These are phyloP conservation scores for Apamea crenata DNA, from an alignment of 2,888 invertebrate species.

Conservation along the genomic window DNA sequence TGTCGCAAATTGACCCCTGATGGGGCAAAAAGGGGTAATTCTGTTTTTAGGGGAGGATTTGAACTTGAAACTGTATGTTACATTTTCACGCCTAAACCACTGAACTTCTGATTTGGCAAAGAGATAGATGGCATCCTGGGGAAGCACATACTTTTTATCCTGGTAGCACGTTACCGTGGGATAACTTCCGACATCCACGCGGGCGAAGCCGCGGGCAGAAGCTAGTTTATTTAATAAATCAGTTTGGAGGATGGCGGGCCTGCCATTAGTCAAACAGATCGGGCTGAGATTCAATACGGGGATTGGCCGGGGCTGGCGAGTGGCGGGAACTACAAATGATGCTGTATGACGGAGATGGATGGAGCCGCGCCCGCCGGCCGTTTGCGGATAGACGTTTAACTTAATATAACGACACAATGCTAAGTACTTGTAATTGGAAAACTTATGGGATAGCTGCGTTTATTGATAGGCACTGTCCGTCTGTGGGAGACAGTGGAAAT, in stretches of 20 bases:
- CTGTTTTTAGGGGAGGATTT: too few relatives aligned
- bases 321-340: conserved; percentile 79
- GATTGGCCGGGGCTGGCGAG: conserved; percentile 75
- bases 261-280: conserved; percentile 83
- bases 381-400: conserved; percentile 72
- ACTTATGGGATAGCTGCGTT: conserved; percentile 51
- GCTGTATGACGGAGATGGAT: conserved; percentile 86
- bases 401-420: conserved; percentile 72
- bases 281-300: conserved; percentile 78
- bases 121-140: too few relatives aligned
- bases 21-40: too few relatives aligned
- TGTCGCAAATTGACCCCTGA: too few relatives aligned
- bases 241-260: conserved; percentile 78
- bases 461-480: conserved; percentile 33
- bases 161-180: too few relatives aligned
- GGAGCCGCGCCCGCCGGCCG: conserved; percentile 53
- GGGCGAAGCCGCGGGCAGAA: too few relatives aligned
- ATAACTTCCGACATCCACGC: too few relatives aligned
- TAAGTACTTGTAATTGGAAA: conserved; percentile 65
- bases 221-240: conserved; percentile 89
- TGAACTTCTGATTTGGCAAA: too few relatives aligned
- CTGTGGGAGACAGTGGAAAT: conserved; percentile 11
- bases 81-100: too few relatives aligned
- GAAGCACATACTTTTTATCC: too few relatives aligned
- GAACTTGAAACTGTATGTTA: too few relatives aligned